A percentile compares a stretch with the other conserved stretches of the same genome.
Evolutionary conservation across 2,113 vertebrate species (phyloP).

Genomic region (Peucedramus taeniatus): DNA sequence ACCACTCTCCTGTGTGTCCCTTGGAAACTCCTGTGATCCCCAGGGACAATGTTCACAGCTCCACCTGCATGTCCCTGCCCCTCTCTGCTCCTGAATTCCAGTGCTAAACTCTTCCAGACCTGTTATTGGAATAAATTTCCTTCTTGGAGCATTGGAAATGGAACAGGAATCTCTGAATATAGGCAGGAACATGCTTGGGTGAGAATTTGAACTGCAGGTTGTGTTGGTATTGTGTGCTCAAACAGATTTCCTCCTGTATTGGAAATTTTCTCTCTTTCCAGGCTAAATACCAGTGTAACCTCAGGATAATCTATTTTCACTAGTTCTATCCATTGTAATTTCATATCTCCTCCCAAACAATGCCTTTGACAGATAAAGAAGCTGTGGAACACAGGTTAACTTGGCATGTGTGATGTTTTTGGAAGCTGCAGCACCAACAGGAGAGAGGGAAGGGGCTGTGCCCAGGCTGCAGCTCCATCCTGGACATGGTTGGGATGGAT

Average conservation of each 20-base stretch:
- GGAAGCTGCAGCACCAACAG: background rate
- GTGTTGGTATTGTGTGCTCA: background rate
- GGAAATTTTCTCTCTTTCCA: background rate
- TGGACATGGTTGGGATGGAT: background rate
- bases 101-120: background rate
- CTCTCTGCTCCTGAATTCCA: background rate
- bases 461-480: background rate
- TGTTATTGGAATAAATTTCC: background rate
- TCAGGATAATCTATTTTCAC: background rate
- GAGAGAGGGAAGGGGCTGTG: background rate
- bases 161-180: background rate
- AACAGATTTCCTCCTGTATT: background rate
- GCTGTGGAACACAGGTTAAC: background rate
- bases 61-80: accelerated
- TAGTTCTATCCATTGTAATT: background rate
- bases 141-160: background rate
- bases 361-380: background rate
- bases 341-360: background rate
- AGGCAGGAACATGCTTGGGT: background rate
- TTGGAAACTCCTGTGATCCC: accelerated
- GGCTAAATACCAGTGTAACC: background rate
- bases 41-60: background rate
- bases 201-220: background rate
- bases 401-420: background rate
- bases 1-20: background rate